Base-by-base conservation (phyloP, 2,797 vertebrate species). In the Ctenochaetus hawaiiensis region DNA sequence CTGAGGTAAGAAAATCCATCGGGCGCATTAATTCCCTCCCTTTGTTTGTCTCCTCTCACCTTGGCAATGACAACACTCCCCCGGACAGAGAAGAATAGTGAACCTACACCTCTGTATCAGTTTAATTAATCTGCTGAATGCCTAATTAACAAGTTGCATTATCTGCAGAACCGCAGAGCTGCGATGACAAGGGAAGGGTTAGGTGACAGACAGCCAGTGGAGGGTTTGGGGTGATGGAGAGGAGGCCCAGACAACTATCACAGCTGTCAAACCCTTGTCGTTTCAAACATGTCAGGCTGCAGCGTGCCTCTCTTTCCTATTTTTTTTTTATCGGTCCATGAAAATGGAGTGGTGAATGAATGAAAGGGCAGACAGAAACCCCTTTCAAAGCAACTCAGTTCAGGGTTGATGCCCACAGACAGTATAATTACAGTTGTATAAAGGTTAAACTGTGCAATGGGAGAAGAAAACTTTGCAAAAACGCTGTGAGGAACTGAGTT, bases 61-160 rank as follows among this genome's bases (percentile, higher is more conserved):
- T 92, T 89, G 92, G 74, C 85, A 85, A 80, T 88, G 90, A 91
- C 90, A 86, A 67, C 67, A 68, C 77, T 52, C 70, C 48, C 62
- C 44, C 2, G n/a, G 71, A 69, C 23, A 0, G 60, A 64, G 70
- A 78, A 68, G 60, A 70, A 75, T 7, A 67, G 83, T 82, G 77
- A 87, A 78, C 73, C 72, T 67, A 17, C 87, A 84, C 81, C 79
- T 72, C 72, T 49, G 23, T 89, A 94, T 93, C 93, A 73, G 77
- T 84, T 85, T 87, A 93, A 92, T 93, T 92, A 87, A 94, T 94
- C 93, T 93, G 17, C 83, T 68, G 90, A 89, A 90, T 93, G 87
- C 71, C 83, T 94, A 94, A 95, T 94, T 92, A 94, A 92, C 87
- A 88, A 83, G 67, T 67, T 47, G 73, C 79, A 82, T 89, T 93